Conservation (phyloP, 2,797 vertebrate genomes). For the Poecilia gillii region DNA sequence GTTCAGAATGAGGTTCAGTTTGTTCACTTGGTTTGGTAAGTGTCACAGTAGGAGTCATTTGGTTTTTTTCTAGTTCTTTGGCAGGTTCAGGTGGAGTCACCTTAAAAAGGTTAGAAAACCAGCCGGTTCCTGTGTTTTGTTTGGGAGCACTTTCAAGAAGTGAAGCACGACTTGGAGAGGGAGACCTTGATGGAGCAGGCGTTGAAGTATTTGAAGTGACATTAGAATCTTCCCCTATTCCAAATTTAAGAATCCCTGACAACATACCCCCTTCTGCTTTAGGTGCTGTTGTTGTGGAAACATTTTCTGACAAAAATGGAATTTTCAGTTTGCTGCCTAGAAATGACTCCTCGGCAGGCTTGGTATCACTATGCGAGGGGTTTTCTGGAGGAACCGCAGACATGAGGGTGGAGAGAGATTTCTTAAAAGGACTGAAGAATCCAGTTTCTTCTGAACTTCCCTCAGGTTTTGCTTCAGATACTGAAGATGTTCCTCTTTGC, state of each 20-base stretch:
- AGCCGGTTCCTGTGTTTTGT: conserved; percentile 81
- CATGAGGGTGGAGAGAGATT: conserved; percentile 89
- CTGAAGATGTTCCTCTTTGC: conserved; percentile 56
- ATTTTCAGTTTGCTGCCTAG: conserved; percentile 85
- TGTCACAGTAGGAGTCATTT: conserved; percentile 61
- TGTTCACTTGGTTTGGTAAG: conserved; percentile 60
- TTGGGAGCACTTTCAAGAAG: conserved; percentile 79
- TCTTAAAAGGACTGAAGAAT: conserved; percentile 92
- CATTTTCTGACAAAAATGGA: conserved; percentile 86
- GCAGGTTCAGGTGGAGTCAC: conserved; percentile 65
- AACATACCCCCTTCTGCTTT: conserved; percentile 78
- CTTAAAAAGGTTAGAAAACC: conserved; percentile 87
- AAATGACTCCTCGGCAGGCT: conserved; percentile 75
- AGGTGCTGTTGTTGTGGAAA: conserved; percentile 59
- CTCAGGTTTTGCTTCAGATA: conserved; percentile 68
- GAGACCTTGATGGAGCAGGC: conserved; percentile 52
- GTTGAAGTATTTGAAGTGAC: conserved; percentile 38
- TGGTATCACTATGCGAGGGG: conserved; percentile 67
- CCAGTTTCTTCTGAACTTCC: conserved; percentile 71
- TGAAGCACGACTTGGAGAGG: conserved; percentile 65
- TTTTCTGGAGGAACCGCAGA: conserved; percentile 74
- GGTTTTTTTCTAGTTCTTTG: conserved; percentile 52
- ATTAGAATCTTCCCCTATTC: conserved; percentile 73
- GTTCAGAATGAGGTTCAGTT: conserved; percentile 46
- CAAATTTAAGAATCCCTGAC: conserved; percentile 82